Percentiles rank a stretch among this genome's conserved stretches.
Conservation (phyloP, 1,140 invertebrate species). For the Frieseomelitta varia region DNA sequence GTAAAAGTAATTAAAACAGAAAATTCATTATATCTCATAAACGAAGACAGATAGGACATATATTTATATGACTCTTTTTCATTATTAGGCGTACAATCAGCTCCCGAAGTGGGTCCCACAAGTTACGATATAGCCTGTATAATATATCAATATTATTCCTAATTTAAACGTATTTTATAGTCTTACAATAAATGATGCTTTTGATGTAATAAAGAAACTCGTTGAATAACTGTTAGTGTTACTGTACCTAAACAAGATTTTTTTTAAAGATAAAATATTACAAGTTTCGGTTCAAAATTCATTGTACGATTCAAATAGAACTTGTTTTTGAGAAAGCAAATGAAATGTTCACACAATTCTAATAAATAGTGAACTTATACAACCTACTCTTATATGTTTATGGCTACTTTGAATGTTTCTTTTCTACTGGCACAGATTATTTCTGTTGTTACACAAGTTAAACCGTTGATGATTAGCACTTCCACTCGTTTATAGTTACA, state of each 20-base stretch:
- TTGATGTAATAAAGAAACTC: neutral
- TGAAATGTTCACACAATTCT: conserved; percentile 69
- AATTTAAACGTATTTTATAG: conserved; percentile 6
- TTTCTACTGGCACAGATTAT: conserved; percentile 67
- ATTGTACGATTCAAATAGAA: conserved; percentile 42
- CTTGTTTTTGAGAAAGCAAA: conserved; percentile 20
- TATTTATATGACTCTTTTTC: too few relatives aligned
- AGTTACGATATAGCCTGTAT: too few relatives aligned
- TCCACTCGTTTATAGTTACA: conserved; percentile 56
- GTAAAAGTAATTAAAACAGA: too few relatives aligned
- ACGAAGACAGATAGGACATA: too few relatives aligned
- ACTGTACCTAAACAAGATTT: neutral
- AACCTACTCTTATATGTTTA: conserved; percentile 66
- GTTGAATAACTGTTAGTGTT: neutral
- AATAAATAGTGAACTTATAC: conserved; percentile 71
- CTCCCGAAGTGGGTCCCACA: too few relatives aligned
- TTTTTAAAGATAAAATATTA: neutral
- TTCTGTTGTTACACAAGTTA: conserved; percentile 52
- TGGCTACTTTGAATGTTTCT: conserved; percentile 59
- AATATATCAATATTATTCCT: neutral
- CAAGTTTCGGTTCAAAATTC: conserved; percentile 62
- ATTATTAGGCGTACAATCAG: too few relatives aligned
- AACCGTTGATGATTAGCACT: conserved; percentile 45
- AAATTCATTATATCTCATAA: too few relatives aligned
- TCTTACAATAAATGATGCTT: conserved; percentile 6